A percentile compares a stretch with the other conserved stretches of the same genome.
phyloP scores from a whole-genome alignment of 1,140 invertebrate genomes.

The Drosophila pallidifrons region DNA sequence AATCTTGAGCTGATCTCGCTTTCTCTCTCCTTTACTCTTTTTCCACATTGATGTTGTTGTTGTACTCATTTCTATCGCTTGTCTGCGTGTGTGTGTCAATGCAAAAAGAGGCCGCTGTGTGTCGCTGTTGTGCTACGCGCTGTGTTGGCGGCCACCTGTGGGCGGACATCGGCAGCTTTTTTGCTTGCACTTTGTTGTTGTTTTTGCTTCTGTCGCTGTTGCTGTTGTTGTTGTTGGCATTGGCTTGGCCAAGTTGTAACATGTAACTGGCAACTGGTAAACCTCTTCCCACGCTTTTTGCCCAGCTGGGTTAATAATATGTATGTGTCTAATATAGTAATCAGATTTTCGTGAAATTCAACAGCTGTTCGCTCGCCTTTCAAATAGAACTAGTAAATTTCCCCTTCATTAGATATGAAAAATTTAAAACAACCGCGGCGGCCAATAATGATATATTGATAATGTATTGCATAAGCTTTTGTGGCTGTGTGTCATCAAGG shows the following conservation, averaged over 20 bases:
- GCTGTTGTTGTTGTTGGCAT: constrained; percentile 33
- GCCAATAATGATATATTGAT: background rate
- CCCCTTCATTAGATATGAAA: background rate
- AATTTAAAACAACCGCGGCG: too few relatives aligned
- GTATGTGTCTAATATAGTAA: constrained; percentile 1
- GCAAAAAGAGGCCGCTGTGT: constrained; percentile 14
- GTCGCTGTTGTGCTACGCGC: constrained; percentile 15
- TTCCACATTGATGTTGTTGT: background rate
- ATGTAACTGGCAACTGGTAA: constrained; percentile 26
- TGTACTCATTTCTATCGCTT: constrained; percentile 5
- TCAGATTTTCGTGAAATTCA: constrained; percentile 27
- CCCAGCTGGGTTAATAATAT: constrained; percentile 6
- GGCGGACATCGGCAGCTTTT: constrained; percentile 21
- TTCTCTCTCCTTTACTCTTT: constrained; percentile 7
- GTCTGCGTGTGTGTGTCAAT: constrained; percentile 18
- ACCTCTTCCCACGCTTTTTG: constrained; percentile 36
- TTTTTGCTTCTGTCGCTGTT: constrained; percentile 27
- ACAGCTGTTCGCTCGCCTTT: constrained; percentile 31
- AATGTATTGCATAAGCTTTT: constrained; percentile 7
- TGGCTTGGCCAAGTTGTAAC: constrained; percentile 17
- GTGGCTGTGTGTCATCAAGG: constrained; percentile 11
- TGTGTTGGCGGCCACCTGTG: constrained; percentile 53
- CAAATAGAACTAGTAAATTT: background rate
- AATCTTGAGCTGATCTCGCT: constrained; percentile 31
- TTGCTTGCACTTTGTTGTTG: constrained; percentile 19